phyloP scores from a whole-genome alignment of 2,797 vertebrate genomes.

The Phataginus tricuspis region DNA sequence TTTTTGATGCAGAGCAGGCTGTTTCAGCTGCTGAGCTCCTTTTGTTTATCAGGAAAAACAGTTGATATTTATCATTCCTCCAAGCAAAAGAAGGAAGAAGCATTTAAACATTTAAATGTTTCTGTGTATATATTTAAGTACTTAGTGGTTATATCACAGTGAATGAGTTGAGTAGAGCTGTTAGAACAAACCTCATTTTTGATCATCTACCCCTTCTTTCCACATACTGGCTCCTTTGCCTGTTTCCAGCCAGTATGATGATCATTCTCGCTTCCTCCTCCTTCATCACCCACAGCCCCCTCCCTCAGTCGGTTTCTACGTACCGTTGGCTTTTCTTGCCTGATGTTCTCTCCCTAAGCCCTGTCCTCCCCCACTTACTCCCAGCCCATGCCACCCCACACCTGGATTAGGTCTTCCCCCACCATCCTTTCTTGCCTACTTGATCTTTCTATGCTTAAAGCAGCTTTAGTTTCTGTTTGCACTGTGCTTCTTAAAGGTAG shows the following conservation, averaged over 20 bases:
- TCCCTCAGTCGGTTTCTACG: not conserved
- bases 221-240: not conserved
- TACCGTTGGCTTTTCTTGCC: not conserved
- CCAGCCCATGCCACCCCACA: not conserved
- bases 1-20: conserved; percentile 39
- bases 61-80: conserved; percentile 41
- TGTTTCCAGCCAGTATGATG: fast-evolving
- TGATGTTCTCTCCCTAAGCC: not conserved
- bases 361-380: not conserved
- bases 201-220: not conserved
- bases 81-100: not conserved
- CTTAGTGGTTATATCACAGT: not conserved
- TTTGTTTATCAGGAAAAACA: conserved; percentile 41
- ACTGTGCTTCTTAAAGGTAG: not conserved
- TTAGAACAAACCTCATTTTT: not conserved
- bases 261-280: not conserved
- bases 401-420: not conserved
- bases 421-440: not conserved
- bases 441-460: not conserved
- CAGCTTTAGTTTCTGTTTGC: not conserved
- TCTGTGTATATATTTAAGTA: not conserved
- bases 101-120: conserved; percentile 14
- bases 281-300: not conserved
- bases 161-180: not conserved
- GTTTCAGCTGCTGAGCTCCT: conserved; percentile 11